Evolutionary conservation across 1,140 invertebrate genomes (phyloP).

Genomic region (Halesus radiatus): DNA sequence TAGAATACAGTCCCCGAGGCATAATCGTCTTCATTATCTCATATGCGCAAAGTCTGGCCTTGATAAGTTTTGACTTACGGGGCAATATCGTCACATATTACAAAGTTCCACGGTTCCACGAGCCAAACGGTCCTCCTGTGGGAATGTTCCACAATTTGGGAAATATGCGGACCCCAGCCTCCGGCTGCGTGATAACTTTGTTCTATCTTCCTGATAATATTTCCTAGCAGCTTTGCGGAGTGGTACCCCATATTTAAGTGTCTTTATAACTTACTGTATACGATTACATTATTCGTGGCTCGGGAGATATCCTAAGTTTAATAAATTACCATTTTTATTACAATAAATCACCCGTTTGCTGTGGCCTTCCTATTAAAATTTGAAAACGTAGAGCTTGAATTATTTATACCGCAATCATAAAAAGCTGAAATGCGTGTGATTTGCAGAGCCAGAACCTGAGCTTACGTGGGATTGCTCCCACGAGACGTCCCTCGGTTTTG

Average conservation of each 20-base stretch:
- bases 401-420: too few relatives aligned
- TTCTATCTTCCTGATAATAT: slow-evolving; percentile 19
- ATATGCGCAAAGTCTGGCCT: not conserved
- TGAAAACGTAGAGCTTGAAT: too few relatives aligned
- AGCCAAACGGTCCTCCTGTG: not conserved
- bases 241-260: not conserved
- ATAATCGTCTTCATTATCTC: slow-evolving; percentile 22
- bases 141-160: slow-evolving; percentile 3
- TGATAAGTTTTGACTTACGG: slow-evolving; percentile 33
- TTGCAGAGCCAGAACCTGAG: too few relatives aligned
- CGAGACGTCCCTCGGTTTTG: too few relatives aligned
- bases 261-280: too few relatives aligned
- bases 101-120: slow-evolving; percentile 3
- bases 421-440: too few relatives aligned
- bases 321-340: too few relatives aligned
- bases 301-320: too few relatives aligned
- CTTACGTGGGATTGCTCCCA: too few relatives aligned
- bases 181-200: slow-evolving; percentile 1
- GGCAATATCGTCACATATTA: slow-evolving; percentile 31
- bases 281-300: too few relatives aligned
- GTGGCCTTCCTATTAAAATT: too few relatives aligned
- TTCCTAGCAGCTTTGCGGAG: not conserved
- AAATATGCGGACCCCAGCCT: slow-evolving; percentile 7
- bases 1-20: not conserved
- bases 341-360: too few relatives aligned